Evolutionary conservation across 1,140 invertebrate species (phyloP).

Genomic region (Penaeus vannamei): DNA sequence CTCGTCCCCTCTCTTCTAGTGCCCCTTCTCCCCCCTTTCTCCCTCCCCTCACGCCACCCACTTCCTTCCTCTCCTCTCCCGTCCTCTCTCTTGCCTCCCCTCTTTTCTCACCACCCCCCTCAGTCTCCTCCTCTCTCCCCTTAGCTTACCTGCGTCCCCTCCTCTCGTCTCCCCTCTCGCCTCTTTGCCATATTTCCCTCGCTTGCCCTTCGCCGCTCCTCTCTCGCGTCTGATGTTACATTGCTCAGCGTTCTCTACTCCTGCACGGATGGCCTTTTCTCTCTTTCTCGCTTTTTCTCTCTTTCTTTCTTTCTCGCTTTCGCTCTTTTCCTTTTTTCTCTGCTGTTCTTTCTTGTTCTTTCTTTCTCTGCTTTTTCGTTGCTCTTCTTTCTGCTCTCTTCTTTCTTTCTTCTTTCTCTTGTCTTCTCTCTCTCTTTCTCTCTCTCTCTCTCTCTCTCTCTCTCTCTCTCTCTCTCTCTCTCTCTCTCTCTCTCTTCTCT

Average conservation of each 20-base stretch:
- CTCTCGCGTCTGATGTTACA: neutral
- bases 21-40: neutral
- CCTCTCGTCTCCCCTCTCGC: neutral
- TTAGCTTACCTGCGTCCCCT: neutral
- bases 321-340: neutral
- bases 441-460: conserved; percentile 11
- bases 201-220: neutral
- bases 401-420: neutral
- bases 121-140: neutral
- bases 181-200: neutral
- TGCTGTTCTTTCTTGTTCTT: neutral
- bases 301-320: neutral
- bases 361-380: neutral
- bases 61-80: neutral
- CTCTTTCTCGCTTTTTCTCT: no score
- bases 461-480: conserved; percentile 1
- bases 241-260: no score
- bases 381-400: neutral
- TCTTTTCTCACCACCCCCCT: neutral
- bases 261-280: neutral
- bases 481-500: neutral
- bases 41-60: neutral
- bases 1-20: neutral
- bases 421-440: conserved; percentile 15
- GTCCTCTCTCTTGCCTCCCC: neutral